Evolutionary conservation across 1,140 invertebrate genomes (phyloP).

Genomic region (Drosophila punjabiensis): DNA sequence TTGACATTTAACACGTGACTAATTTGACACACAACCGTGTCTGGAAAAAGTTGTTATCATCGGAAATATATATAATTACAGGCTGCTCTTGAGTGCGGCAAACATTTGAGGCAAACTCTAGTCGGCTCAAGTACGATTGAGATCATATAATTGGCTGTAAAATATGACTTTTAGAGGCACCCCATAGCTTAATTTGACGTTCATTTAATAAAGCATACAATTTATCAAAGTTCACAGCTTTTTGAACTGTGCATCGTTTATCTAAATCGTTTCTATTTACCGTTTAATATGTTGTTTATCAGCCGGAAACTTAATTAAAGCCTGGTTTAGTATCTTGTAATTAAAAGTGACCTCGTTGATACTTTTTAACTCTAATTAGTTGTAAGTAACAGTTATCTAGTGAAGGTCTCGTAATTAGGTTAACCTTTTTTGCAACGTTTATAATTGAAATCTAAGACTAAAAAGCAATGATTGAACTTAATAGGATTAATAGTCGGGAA

Average conservation of each 20-base stretch:
- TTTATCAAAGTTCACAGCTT: background rate
- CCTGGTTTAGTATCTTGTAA: background rate
- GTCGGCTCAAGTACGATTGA: conserved; percentile 15
- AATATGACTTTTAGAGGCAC: conserved; percentile 3
- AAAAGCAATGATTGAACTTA: background rate
- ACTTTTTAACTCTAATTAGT: background rate
- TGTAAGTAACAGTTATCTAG: background rate
- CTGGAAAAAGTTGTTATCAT: conserved; percentile 26
- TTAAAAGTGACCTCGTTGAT: conserved; percentile 1
- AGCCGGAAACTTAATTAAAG: background rate
- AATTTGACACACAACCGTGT: conserved; percentile 8
- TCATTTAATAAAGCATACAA: background rate
- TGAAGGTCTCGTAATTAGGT: background rate
- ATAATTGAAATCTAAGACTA: background rate
- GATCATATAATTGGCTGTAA: conserved; percentile 3
- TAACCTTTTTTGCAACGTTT: background rate
- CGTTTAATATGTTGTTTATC: background rate
- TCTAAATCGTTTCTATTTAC: conserved; percentile 5
- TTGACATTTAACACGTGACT: conserved; percentile 34
- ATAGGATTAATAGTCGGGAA: background rate
- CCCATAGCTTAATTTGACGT: conserved; percentile 6
- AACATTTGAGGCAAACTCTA: conserved; percentile 5
- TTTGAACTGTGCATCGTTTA: background rate
- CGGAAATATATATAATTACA: conserved; percentile 20
- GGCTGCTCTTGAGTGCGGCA: conserved; percentile 20